Evolutionary conservation across 2,797 vertebrate species (phyloP), one percentile per base, ranked within the genome.

Genomic region (Sternarchorhynchus goeldii): DNA sequence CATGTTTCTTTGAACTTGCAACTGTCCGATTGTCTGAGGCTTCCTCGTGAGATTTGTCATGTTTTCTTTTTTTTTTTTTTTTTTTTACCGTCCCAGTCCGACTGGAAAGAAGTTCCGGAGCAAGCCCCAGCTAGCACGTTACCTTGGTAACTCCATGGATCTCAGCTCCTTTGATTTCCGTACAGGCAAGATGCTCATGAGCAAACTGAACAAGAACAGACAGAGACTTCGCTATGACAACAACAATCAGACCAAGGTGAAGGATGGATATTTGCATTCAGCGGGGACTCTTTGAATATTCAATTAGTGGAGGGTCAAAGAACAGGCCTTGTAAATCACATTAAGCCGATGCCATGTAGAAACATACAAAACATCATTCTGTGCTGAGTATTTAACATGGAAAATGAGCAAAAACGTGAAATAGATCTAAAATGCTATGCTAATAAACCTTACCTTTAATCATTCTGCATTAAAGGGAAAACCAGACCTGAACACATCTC

Each of bases 21-120:
- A 62, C 56, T 78, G n/a, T 76, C 25, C 31, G 59, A 39, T 8
- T 34, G 45, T 59, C 31, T 53, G 57, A 34, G 50, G 65, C 21
- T 64, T 67, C 74, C 58, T 59, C 57, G 72, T 84, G 53, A 86
- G 59, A 76, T 81, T 29, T 81, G 67, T 83, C 70, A 58, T 68
- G 31, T 81, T 75, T 65, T 34, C 45, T 20, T 25, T 0, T 25
- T 25, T 25, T 65, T 34, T 53, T 20, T 25, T 0, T 25, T 25
- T 25, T 25, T 65, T 34, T 53, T 20, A 80, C 12, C 53, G 57
- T 50, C 39, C 41, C 86, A 99, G 97, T 94, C 97, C 97, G n/a
- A 97, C 96, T 70, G 98, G 98, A 84, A 99, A 99, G 92, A 99
- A 99, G 92, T 98, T 99, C 91, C 95, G 98, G 80, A 99, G 97